A percentile compares a stretch with the other conserved stretches of the same genome.
phyloP scores from a whole-genome alignment of 1,140 invertebrate species.

The Drosophila pseudoananassae region DNA sequence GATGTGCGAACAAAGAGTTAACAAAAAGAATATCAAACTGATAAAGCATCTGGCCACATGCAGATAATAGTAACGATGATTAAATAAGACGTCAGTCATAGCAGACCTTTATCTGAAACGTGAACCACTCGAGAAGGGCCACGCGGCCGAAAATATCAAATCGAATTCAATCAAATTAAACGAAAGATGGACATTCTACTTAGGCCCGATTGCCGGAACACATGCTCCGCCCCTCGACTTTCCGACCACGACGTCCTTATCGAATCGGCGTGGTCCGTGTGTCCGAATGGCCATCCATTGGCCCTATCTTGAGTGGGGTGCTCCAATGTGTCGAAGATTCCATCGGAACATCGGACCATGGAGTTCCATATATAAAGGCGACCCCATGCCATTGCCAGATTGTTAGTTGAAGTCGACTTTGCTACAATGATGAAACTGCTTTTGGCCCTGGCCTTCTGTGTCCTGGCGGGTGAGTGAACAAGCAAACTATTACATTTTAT shows the following conservation, averaged over 20 bases:
- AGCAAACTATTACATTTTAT: background rate
- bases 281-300: slow-evolving; percentile 45
- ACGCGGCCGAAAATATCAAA: slow-evolving; percentile 28
- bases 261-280: slow-evolving; percentile 14
- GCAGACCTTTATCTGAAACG: slow-evolving; percentile 16
- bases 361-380: slow-evolving; percentile 57
- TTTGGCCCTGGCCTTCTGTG: slow-evolving; percentile 53
- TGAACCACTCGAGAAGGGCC: slow-evolving; percentile 18
- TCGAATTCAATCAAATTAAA: slow-evolving; percentile 32
- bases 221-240: slow-evolving; percentile 28
- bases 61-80: slow-evolving; percentile 8
- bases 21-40: background rate
- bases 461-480: slow-evolving; percentile 57
- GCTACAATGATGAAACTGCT: slow-evolving; percentile 62
- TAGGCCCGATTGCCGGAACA: slow-evolving; percentile 28
- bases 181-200: slow-evolving; percentile 36
- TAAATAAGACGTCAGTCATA: slow-evolving; percentile 10
- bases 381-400: background rate
- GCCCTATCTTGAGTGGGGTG: slow-evolving; percentile 59
- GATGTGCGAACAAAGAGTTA: background rate
- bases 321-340: slow-evolving; percentile 47
- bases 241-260: slow-evolving; percentile 17
- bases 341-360: slow-evolving; percentile 18
- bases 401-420: slow-evolving; percentile 54
- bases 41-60: slow-evolving; percentile 5